Conservation (phyloP, 2,113 vertebrate species). For the Puffinus mauretanicus region DNA sequence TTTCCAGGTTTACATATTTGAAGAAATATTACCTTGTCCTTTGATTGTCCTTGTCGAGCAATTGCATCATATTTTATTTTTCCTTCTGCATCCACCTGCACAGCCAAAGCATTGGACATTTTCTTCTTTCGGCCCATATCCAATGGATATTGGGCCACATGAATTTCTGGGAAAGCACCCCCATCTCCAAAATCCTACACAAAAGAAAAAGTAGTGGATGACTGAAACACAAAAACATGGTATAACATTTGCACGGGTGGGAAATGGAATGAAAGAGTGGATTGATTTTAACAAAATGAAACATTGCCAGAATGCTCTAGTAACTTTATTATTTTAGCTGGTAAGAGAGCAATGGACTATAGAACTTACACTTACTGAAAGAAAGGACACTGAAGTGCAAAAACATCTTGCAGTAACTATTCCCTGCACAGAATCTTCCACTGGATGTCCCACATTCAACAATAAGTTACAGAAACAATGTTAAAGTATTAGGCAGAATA, state of each 20-base stretch:
- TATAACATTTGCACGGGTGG: neutral
- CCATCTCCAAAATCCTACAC: slow-evolving; percentile 96
- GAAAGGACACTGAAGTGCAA: neutral
- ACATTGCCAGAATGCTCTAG: neutral
- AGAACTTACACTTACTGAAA: neutral
- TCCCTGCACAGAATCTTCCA: neutral
- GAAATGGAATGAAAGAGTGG: neutral
- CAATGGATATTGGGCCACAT: slow-evolving; percentile 94
- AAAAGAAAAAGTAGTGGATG: neutral
- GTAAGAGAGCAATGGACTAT: neutral
- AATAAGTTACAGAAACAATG: neutral
- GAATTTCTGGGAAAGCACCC: slow-evolving; percentile 96
- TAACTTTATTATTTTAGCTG: neutral
- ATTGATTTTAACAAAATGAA: neutral
- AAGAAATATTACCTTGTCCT: slow-evolving; percentile 87
- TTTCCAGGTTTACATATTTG: neutral
- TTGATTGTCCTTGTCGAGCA: slow-evolving; percentile 92
- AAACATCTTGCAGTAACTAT: neutral
- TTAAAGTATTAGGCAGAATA: neutral
- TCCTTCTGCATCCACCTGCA: slow-evolving; percentile 96
- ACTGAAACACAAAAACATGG: neutral
- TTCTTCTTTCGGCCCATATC: slow-evolving; percentile 98
- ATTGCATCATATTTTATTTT: slow-evolving; percentile 98
- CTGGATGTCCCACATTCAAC: neutral
- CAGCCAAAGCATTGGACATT: slow-evolving; percentile 92